Percentiles rank a stretch among this genome's conserved stretches.
Evolutionary conservation across 1,140 invertebrate species (phyloP).

Genomic region (Orius insidiosus): DNA sequence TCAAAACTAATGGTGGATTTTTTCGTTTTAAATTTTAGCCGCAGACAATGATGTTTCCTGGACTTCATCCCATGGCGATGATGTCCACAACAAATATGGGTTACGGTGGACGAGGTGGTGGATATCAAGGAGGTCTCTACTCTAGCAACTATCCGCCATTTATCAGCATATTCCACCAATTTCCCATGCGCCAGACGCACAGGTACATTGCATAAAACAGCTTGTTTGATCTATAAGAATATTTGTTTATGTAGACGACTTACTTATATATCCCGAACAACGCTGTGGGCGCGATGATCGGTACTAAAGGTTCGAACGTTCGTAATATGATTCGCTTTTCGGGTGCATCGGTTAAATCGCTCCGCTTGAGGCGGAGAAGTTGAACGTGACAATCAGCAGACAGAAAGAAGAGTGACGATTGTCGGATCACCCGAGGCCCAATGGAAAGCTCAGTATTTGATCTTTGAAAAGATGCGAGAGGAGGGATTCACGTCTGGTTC

Average conservation of each 20-base stretch:
- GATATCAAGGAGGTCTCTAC: slow-evolving; percentile 35
- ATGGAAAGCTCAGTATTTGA: slow-evolving; percentile 96
- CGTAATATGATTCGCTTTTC: slow-evolving; percentile 93
- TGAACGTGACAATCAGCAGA: slow-evolving; percentile 37
- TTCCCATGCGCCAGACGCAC: slow-evolving; percentile 32
- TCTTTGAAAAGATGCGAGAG: slow-evolving; percentile 91
- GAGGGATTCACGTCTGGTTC: slow-evolving; percentile 80
- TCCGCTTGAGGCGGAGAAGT: slow-evolving; percentile 62
- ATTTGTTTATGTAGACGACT: slow-evolving; percentile 66
- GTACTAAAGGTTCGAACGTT: slow-evolving; percentile 90
- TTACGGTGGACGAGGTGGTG: slow-evolving; percentile 38
- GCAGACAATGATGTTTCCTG: slow-evolving; percentile 85
- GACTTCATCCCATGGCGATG: slow-evolving; percentile 89
- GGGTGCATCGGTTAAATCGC: slow-evolving; percentile 84
- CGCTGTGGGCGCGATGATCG: slow-evolving; percentile 92
- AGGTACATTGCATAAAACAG: too few relatives aligned
- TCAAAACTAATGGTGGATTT: too few relatives aligned
- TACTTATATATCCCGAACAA: slow-evolving; percentile 93
- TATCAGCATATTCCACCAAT: slow-evolving; percentile 35
- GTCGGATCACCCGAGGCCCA: slow-evolving; percentile 86
- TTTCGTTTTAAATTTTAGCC: too few relatives aligned
- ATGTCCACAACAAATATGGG: slow-evolving; percentile 70
- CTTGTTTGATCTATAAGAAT: too few relatives aligned
- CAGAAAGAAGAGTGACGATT: slow-evolving; percentile 87
- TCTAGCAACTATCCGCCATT: slow-evolving; percentile 32